A percentile compares a stretch with the other conserved stretches of the same genome.
Conservation (phyloP, 2,797 vertebrate species). For the Enteromius thamalakanensis region DNA sequence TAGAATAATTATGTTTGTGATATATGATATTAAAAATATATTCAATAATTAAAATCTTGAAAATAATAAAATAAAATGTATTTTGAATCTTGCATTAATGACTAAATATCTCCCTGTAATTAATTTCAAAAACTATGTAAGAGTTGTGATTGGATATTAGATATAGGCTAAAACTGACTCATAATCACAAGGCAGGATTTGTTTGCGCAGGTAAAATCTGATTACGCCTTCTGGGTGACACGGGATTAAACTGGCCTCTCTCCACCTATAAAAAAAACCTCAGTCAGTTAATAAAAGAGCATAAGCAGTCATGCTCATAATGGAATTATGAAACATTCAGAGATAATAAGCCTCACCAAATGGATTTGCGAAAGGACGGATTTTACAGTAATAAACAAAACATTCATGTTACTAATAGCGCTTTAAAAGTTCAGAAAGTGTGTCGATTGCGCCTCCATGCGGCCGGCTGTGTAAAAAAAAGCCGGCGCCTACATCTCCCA, state of each 20-base stretch:
- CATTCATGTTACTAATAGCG: background rate
- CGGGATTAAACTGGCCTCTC: constrained; percentile 1
- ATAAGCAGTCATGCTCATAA: background rate
- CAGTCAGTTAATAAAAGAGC: background rate
- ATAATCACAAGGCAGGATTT: constrained; percentile 49
- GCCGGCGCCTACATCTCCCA: constrained; percentile 34
- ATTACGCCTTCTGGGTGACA: constrained; percentile 44
- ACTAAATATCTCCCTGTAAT: background rate
- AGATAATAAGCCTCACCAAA: background rate
- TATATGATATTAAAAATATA: background rate
- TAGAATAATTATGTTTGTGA: background rate
- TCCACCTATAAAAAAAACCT: background rate
- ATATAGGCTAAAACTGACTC: background rate
- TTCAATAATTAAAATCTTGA: background rate
- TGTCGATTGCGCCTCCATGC: constrained; percentile 6
- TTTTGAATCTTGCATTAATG: background rate
- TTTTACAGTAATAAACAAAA: constrained; percentile 5
- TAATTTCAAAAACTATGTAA: background rate
- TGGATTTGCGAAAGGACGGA: background rate
- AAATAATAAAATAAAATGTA: background rate
- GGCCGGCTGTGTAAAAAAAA: background rate
- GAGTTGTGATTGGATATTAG: background rate
- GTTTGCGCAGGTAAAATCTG: constrained; percentile 35
- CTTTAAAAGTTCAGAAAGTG: background rate
- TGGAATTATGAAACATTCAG: background rate